Evolutionary conservation across 2,797 vertebrate species (phyloP), one percentile per base, ranked within the genome.

Genomic region (Hydrophis major): DNA sequence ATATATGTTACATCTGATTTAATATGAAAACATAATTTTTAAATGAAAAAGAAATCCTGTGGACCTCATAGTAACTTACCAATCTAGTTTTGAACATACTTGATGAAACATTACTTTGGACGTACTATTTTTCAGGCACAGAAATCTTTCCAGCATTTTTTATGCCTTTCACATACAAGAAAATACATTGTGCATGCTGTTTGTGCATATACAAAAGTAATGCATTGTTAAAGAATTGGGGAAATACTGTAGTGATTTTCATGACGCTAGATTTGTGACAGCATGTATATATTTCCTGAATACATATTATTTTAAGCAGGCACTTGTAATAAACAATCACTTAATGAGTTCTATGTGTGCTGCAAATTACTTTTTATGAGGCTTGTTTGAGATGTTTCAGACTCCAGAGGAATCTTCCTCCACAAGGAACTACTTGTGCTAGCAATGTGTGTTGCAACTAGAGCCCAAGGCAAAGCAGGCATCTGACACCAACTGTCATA

Each of bases 21-120:
- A 74, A 37, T 74, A 74, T 74, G 6, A 37, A 74, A 74, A 18
- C 5, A 18, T 20, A 13, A 3, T 74, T 32, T 69, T 74, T 63
- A 4, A 18, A 74, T 74, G 32, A 37, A 74, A 74, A 66, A 60
- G 50, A 74, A 28, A 74, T 74, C 32, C 16, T 37, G 32, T 74
- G 32, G 32, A 74, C 7, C 69, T 74, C 16, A 18, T 37, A 74
- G 2, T 74, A 86, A 27, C 22, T 50, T 27, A 86, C 20, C 78
- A 86, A 86, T 25, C 83, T 27, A 16, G 22, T 50, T 47, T 47
- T 27, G 83, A 86, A 86, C 47, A 27, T 53, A 27, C 12, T 50
- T 53, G 83, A 86, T 50, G 42, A 50, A 5, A 86, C 25, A 50
- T 92, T 90, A 5, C 12, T 95, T 91, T 87, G 55, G 60, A 93